These are phyloP conservation scores for Bagarius yarrelli DNA, from an alignment of 2,113 vertebrate genomes.

Conservation along the genomic window DNA sequence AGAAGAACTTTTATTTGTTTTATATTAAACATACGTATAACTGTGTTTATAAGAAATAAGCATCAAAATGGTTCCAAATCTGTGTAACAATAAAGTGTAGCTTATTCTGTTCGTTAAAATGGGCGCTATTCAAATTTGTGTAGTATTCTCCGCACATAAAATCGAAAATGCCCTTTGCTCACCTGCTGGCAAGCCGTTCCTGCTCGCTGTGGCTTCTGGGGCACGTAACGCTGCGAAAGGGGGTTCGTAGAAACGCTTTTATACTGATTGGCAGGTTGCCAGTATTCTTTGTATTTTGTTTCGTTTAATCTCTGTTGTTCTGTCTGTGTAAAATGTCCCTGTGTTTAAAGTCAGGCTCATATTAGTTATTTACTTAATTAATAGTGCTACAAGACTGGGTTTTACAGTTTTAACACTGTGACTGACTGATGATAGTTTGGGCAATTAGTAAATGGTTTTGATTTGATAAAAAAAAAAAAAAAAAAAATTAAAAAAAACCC, in stretches of 20 bases:
- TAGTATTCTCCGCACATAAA: slow-evolving; percentile 20
- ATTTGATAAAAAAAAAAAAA: not conserved
- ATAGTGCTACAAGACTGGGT: not conserved
- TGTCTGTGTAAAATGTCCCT: slow-evolving; percentile 41
- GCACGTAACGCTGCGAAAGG: slow-evolving; percentile 25
- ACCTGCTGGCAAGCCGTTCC: slow-evolving; percentile 37
- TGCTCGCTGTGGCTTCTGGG: slow-evolving; percentile 41
- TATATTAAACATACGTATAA: not conserved
- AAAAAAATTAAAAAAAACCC: no score
- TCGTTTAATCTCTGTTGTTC: slow-evolving; percentile 44
- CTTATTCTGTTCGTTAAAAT: not conserved
- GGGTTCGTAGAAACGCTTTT: slow-evolving; percentile 48
- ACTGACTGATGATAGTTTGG: not conserved
- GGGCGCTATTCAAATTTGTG: slow-evolving; percentile 17
- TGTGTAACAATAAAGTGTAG: not conserved
- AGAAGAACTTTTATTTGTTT: not conserved
- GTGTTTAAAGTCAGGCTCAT: slow-evolving; percentile 31
- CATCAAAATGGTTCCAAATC: not conserved
- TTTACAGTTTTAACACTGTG: slow-evolving; percentile 5
- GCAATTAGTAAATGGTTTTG: not conserved
- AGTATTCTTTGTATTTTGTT: slow-evolving; percentile 48
- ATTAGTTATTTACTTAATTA: slow-evolving; percentile 33
- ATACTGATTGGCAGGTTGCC: slow-evolving; percentile 46
- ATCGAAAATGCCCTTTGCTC: slow-evolving; percentile 34
- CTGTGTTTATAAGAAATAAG: not conserved